Base-by-base conservation (phyloP, 2,113 vertebrate species). In the Rhynchomys soricoides region DNA sequence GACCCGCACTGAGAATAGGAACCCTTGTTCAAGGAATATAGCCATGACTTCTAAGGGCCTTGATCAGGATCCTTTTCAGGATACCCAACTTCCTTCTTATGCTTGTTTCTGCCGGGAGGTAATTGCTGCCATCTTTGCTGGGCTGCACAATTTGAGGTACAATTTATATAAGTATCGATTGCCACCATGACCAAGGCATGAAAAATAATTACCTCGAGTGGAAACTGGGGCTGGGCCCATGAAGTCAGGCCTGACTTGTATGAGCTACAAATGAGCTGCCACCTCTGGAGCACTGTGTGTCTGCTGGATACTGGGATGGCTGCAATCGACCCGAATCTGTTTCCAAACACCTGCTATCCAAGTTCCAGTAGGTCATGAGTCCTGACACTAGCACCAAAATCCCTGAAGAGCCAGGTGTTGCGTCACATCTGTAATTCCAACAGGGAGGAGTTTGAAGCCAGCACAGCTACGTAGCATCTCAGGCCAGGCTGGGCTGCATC, bases 151-250 rank as follows among this genome's bases (percentile, higher is more conserved):
- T 96, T 93, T 93, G 96, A 95, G 68, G 66, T 92, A 81, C 95
- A 89, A 94, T 97, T 89, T 93, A 88, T 48, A 88, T 55, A 92
- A 95, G 92, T 86, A 90, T 91, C 94, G 88, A 26, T 86, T 95
- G 93, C 92, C 94, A 91, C 90, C 81, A 73, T 89, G 90, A 97
- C 93, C 92, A 92, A 97, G 43, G 66, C 93, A 78, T 24, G 88
- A 90, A 83, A 93, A 68, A 87, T 93, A 96, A 96, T 97, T 89
- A 96, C 92, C 90, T 96, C 75, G 74, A 95, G 94, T 95, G 93
- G 92, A 97, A 95, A 89, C 81, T 91, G 89, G 93, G 91, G 96
- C 82, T 95, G 73, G 94, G 86, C 43, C 71, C 92, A 81, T 68
- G 93, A 95, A 87, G 90, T 1, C 31, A 86, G 90, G 87, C 68